A percentile compares a stretch with the other conserved stretches of the same genome.
Conservation (phyloP, 2,888 invertebrate species). For the Scotopteryx bipunctaria region DNA sequence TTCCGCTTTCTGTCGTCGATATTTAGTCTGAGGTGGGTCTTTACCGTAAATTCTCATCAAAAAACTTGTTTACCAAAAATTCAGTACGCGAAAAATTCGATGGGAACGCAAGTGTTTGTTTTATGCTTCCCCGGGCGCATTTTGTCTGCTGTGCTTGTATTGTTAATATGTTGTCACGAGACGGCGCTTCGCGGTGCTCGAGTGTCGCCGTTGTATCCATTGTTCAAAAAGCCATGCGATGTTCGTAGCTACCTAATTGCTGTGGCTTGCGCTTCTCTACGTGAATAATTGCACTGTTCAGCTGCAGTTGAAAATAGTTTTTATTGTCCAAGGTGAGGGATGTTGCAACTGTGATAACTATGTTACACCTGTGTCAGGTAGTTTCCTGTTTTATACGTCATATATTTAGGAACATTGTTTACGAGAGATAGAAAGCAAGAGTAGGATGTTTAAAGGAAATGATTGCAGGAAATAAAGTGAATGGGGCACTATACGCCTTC, state of each 20-base stretch:
- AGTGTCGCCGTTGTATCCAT: constrained; percentile 41
- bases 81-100: constrained; percentile 41
- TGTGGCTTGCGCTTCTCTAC: constrained; percentile 46
- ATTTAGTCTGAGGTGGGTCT: too few relatives aligned
- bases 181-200: constrained; percentile 34
- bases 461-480: too few relatives aligned
- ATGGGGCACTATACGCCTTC: too few relatives aligned
- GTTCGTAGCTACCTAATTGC: constrained; percentile 47
- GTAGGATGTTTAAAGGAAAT: too few relatives aligned
- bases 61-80: constrained; percentile 5
- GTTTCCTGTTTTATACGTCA: too few relatives aligned
- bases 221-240: constrained; percentile 47
- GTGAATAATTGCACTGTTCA: constrained; percentile 51
- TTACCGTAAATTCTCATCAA: neutral
- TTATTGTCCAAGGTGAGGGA: constrained; percentile 34
- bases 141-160: constrained; percentile 40
- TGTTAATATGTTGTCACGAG: constrained; percentile 39
- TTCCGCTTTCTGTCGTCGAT: too few relatives aligned
- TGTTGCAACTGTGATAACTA: constrained; percentile 16
- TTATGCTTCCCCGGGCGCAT: constrained; percentile 29
- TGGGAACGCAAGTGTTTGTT: constrained; percentile 34
- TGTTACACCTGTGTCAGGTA: constrained; percentile 11
- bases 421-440: too few relatives aligned
- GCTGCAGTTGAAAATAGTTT: constrained; percentile 46
- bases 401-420: too few relatives aligned